Conservation (phyloP, 2,888 invertebrate species). For the Leptogaster cylindrica region DNA sequence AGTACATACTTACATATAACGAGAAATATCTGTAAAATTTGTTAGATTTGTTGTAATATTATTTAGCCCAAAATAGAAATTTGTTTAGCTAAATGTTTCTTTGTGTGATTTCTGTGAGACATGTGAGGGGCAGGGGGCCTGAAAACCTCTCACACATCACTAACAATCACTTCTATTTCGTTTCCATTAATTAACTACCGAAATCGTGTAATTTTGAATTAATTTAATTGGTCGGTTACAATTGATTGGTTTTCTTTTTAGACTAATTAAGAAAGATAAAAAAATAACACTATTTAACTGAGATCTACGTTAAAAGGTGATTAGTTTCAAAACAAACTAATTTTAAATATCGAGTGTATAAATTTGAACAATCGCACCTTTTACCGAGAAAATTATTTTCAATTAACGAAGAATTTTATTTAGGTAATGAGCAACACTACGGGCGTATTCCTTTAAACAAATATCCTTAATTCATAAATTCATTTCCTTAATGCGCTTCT, state of each 20-base stretch:
- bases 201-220: slow-evolving; percentile 10
- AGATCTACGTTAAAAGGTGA: slow-evolving; percentile 13
- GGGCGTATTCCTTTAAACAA: slow-evolving; percentile 25
- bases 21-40: slow-evolving; percentile 42
- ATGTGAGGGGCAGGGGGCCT: too few relatives aligned
- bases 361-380: slow-evolving; percentile 46
- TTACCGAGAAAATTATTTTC: slow-evolving; percentile 6
- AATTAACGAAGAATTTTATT: slow-evolving; percentile 31
- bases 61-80: slow-evolving; percentile 45
- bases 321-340: slow-evolving; percentile 31
- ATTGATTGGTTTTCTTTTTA: slow-evolving; percentile 24
- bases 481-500: slow-evolving; percentile 37
- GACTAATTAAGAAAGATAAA: slow-evolving; percentile 11
- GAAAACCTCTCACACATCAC: too few relatives aligned
- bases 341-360: slow-evolving; percentile 16
- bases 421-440: slow-evolving; percentile 6
- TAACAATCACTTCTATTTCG: too few relatives aligned
- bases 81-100: slow-evolving; percentile 44
- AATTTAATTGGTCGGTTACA: slow-evolving; percentile 12
- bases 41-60: slow-evolving; percentile 44
- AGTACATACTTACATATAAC: slow-evolving; percentile 37
- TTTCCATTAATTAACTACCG: too few relatives aligned
- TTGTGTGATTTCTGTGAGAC: slow-evolving; percentile 18
- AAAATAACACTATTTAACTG: slow-evolving; percentile 10
- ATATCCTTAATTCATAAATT: slow-evolving; percentile 20